Base-by-base conservation (phyloP, 2,888 invertebrate species). In the Andrena bicolor region DNA sequence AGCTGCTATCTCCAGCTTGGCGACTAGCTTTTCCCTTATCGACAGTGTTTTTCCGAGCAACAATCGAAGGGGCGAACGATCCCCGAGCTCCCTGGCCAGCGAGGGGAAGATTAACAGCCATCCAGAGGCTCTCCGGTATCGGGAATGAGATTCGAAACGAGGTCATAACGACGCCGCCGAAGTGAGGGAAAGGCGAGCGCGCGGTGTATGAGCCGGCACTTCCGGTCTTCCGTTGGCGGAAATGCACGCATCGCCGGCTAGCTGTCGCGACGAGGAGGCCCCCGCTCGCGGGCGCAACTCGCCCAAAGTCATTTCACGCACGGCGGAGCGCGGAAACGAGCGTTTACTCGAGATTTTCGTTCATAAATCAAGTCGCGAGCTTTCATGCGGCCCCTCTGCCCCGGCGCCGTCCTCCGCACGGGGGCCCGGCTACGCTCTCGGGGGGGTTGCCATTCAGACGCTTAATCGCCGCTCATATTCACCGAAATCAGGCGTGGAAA, bases 301-400 rank as follows among this genome's bases (percentile, higher is more conserved):
- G 81, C 84, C 89, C 89, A 88, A 87, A 90, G 91, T 91, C 86
- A 92, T 92, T 92, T 92, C 92, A 92, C 90, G 92, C 90, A 90
- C 88, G 85, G 83, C 82, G 89, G 85, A 91, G 90, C 90, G 86
- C 83, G 84, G 87, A 88, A 90, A 89, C 90, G 89, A 76, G 71
- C 86, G 76, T 84, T 87, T 86, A 86, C 86, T 88, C 87, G 87
- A 89, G 92, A 91, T 91, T 92, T 84, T 90, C 88, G 83, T 87
- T 84, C 88, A 87, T 90, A 90, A 90, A 91, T 91, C 90, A 87
- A 83, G 78, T 73, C 75, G 63, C 51, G 16, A 76, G 73, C 65
- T 75, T 72, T 76, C 68, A 66, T 53, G 35, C 77, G 20, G 10
- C 75, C 81, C 76, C 69, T 28, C 51, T 4, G n/a, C 8, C 10